Evolutionary conservation across 2,888 invertebrate genomes (phyloP).

Genomic region (Caenorhabditis macrosperma): DNA sequence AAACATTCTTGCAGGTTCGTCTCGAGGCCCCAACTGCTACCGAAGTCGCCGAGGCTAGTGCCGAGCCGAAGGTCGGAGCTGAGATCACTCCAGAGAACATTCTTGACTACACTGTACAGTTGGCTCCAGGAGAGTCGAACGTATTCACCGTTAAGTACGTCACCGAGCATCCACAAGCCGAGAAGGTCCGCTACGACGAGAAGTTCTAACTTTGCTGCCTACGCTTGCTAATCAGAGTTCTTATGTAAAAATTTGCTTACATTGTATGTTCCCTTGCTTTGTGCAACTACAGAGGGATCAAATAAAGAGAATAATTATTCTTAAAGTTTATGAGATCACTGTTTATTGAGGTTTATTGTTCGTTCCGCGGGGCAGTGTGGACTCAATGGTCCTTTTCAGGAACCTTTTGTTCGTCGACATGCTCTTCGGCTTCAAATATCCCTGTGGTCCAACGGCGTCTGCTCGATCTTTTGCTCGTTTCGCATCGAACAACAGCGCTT

Average conservation of each 20-base stretch:
- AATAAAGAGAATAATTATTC: background rate
- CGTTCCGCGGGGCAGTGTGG: constrained; percentile 56
- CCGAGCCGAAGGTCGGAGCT: constrained; percentile 38
- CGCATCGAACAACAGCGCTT: constrained; percentile 68
- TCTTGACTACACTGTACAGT: constrained; percentile 54
- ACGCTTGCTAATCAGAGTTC: background rate
- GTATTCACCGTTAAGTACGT: constrained; percentile 37
- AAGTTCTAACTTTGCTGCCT: constrained; percentile 25
- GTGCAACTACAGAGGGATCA: too few species aligned
- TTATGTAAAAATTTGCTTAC: background rate
- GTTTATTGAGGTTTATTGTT: constrained; percentile 19
- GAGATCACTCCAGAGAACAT: constrained; percentile 46
- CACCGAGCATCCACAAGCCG: constrained; percentile 48
- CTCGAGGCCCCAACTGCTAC: constrained; percentile 38
- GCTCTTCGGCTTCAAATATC: constrained; percentile 67
- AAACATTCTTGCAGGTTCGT: constrained; percentile 22
- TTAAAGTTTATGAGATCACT: background rate
- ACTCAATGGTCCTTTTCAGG: constrained; percentile 62
- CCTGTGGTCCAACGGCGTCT: constrained; percentile 66
- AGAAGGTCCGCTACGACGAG: constrained; percentile 39
- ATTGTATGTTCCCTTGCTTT: background rate
- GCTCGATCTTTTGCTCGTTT: constrained; percentile 67
- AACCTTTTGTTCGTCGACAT: constrained; percentile 70
- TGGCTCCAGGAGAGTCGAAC: constrained; percentile 27
- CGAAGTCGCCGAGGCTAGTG: constrained; percentile 22